phyloP scores from a whole-genome alignment of 1,140 invertebrate species.

The Drosophila parvula region DNA sequence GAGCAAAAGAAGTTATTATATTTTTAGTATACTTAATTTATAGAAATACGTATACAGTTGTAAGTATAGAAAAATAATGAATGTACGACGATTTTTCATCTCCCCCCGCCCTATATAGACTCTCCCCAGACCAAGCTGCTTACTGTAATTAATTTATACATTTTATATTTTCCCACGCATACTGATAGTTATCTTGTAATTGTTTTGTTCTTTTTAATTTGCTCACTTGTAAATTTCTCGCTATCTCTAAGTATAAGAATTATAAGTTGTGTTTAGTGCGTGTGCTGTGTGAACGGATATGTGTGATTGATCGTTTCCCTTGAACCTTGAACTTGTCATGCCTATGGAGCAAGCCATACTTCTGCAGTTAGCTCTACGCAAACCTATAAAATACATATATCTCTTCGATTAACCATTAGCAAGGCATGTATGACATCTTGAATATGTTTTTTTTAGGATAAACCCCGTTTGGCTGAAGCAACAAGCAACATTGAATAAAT shows the following conservation, averaged over 20 bases:
- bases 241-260: conserved; percentile 49
- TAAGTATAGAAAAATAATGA: conserved; percentile 41
- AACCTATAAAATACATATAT: conserved; percentile 56
- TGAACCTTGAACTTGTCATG: conserved; percentile 53
- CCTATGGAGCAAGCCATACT: conserved; percentile 58
- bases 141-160: conserved; percentile 66
- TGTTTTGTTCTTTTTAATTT: conserved; percentile 20
- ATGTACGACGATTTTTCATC: conserved; percentile 17
- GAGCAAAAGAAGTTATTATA: conserved; percentile 37
- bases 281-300: conserved; percentile 22
- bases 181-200: conserved; percentile 24
- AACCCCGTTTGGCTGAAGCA: conserved; percentile 26
- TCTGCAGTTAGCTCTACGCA: conserved; percentile 44
- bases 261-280: conserved; percentile 50
- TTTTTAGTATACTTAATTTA: conserved; percentile 37
- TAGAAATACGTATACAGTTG: conserved; percentile 25
- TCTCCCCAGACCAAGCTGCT: conserved; percentile 36
- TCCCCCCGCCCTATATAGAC: conserved; percentile 38
- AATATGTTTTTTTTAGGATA: conserved; percentile 44
- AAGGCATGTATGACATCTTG: conserved; percentile 53
- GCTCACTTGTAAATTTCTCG: conserved; percentile 65
- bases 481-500: conserved; percentile 40
- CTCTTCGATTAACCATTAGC: conserved; percentile 53
- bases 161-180: conserved; percentile 23
- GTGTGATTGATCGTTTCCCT: conserved; percentile 22